phyloP scores from a whole-genome alignment of 2,797 vertebrate species.

The Cuculus canorus region DNA sequence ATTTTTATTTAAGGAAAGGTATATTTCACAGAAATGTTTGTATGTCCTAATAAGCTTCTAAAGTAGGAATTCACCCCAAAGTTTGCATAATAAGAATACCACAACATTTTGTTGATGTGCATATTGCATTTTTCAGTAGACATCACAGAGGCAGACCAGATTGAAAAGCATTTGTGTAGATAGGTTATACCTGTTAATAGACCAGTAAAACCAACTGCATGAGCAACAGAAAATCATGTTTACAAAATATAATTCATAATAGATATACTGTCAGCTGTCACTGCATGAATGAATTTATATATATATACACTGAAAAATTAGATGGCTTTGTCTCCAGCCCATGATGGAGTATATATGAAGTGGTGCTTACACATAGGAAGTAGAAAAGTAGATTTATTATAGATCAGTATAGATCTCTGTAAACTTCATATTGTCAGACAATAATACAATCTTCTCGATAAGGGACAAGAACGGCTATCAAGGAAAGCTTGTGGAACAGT shows the following conservation, averaged over 20 bases:
- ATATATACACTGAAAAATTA: conserved; percentile 22
- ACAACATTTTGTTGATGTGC: not conserved
- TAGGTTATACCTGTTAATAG: not conserved
- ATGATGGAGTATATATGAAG: conserved; percentile 14
- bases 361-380: conserved; percentile 26
- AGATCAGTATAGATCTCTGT: conserved; percentile 22
- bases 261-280: conserved; percentile 31
- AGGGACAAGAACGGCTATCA: not conserved
- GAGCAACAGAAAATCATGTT: conserved; percentile 41
- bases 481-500: not conserved
- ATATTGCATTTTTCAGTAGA: not conserved
- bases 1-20: not conserved
- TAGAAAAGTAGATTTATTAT: not conserved
- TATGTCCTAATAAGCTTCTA: not conserved
- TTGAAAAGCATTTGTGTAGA: not conserved
- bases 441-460: not conserved
- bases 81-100: not conserved
- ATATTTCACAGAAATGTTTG: not conserved
- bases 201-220: not conserved
- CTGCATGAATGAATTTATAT: conserved; percentile 17
- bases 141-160: not conserved
- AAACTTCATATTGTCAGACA: conserved; percentile 29
- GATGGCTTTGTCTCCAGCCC: conserved; percentile 30
- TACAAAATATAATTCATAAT: conserved; percentile 44
- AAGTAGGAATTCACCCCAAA: not conserved